Evolutionary conservation across 2,888 invertebrate species (phyloP), one percentile per base, ranked within the genome.

Genomic region (Invenusta paracnida): DNA sequence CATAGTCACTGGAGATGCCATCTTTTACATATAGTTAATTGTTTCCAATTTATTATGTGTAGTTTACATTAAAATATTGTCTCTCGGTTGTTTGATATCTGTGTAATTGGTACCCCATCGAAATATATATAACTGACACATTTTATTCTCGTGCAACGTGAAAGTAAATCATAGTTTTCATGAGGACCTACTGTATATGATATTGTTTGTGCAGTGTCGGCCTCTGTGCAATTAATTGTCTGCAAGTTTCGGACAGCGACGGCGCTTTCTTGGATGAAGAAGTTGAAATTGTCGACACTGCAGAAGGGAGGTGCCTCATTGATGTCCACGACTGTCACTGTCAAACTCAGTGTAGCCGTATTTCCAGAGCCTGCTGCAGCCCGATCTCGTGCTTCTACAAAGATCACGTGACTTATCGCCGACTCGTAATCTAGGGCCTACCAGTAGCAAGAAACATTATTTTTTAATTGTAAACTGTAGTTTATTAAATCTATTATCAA

Each of bases 241-340:
- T 48, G 48, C 5, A 48, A 5, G 5, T 73, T 23, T 5, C 17
- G 73, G 27, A 73, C 73, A 2, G 17, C 27, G 23, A 23, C 73
- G 27, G 73, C 2, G 23, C 11, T 23, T 73, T 73, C 73, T n/a
- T 23, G 2, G 23, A 73, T 73, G 73, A 13, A 73, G 27, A 23
- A 5, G 5, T 73, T 5, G 27, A 13, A 73, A 13, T 23, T 23
- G 23, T 29, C 27, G 17, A 27, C 23, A 29, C 27, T 83, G 83
- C 83, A 83, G 30, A 29, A 30, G 0, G 83, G 83, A 0, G 83
- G 17, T 29, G 31, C 66, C 23, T 83, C 83, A 29, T 83, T 83
- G 30, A 30, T n/a, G 83, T 83, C 83, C 17, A 30, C 30, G 17
- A 83, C 83, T 83, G 83, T 83, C 1, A 83, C 83, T 1, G 83